Conservation (phyloP, 2,113 vertebrate genomes). For the Corythoichthys intestinalis region DNA sequence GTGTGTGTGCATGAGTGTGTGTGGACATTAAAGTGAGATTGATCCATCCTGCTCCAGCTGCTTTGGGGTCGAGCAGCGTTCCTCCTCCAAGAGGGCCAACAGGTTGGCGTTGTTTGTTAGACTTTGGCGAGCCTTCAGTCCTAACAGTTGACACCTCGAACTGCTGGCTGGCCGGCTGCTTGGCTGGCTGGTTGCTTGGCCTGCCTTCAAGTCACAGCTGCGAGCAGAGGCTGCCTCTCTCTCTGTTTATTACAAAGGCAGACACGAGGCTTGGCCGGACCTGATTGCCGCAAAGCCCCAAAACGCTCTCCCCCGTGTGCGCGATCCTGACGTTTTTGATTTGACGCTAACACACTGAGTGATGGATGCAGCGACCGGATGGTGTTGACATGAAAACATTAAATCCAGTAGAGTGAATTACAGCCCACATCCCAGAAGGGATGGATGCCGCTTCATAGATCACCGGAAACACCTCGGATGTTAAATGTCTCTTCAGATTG, state of each 20-base stretch:
- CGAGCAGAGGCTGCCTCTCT: conserved; percentile 15
- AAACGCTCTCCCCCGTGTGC: neutral
- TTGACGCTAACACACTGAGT: conserved; percentile 12
- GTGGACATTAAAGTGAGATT: conserved; percentile 55
- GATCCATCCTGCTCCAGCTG: conserved; percentile 47
- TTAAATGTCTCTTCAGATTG: neutral
- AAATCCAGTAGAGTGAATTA: conserved; percentile 1
- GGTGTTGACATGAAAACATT: conserved; percentile 4
- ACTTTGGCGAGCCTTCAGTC: conserved; percentile 27
- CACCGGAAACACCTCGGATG: neutral
- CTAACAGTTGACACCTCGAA: conserved; percentile 28
- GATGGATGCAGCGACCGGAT: conserved; percentile 3
- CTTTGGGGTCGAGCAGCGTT: conserved; percentile 19
- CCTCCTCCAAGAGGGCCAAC: conserved; percentile 10
- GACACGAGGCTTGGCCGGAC: neutral
- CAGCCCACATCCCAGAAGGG: neutral
- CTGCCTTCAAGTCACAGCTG: conserved; percentile 12
- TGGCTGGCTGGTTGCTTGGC: neutral
- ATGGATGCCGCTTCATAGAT: neutral
- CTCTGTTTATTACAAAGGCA: conserved; percentile 23
- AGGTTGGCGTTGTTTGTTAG: conserved; percentile 28
- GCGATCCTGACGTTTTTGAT: conserved; percentile 1
- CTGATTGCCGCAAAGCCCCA: neutral
- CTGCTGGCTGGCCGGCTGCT: neutral
- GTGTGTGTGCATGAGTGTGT: neutral